Evolutionary conservation across 2,888 invertebrate genomes (phyloP), one percentile per base, ranked within the genome.

Genomic region (Reticulitermes lucifugus): DNA sequence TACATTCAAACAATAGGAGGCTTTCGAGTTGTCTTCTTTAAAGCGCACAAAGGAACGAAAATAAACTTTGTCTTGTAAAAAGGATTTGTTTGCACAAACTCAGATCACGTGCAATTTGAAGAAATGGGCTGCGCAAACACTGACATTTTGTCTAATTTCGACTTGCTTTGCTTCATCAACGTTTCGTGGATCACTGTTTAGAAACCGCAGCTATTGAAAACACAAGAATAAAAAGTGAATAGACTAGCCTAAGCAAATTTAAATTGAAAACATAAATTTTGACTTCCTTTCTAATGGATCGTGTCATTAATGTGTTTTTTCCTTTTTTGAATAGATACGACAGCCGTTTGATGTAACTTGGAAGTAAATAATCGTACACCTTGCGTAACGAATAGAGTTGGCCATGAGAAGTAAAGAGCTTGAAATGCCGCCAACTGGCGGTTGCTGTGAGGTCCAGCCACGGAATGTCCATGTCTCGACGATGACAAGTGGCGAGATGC

Each of bases 201-300:
- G 41, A 73, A 73, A 29, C 73, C 21, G 25, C 80, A 80, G 22
- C 41, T 10, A 41, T 60, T 80, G 29, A 41, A 80, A 35, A 22
- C 35, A 80, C 80, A 60, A 80, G 80, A 51, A 80, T 60, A 59
- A 80, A 79, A 80, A 60, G 60, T 60, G 35, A 80, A 80, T 60
- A 60, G 55, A 60, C 80, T 51, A 35, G 35, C 21, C 25, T 73
- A 60, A 60, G 59, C 59, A 80, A 80, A 80, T 80, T 80, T 80
- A 80, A 80, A 80, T 80, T 80, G 80, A 80, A 80, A 59, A 21
- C 80, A 80, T 80, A 80, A 80, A 80, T 80, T 80, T 41, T 55
- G 60, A 80, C 59, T 80, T 55, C 80, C 25, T 29, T 35, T 41
- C 80, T 80, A 80, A 80, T 80, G 80, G 80, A 80, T 29, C 35